phyloP scores from a whole-genome alignment of 2,797 vertebrate genomes.

The Anabas testudineus region DNA sequence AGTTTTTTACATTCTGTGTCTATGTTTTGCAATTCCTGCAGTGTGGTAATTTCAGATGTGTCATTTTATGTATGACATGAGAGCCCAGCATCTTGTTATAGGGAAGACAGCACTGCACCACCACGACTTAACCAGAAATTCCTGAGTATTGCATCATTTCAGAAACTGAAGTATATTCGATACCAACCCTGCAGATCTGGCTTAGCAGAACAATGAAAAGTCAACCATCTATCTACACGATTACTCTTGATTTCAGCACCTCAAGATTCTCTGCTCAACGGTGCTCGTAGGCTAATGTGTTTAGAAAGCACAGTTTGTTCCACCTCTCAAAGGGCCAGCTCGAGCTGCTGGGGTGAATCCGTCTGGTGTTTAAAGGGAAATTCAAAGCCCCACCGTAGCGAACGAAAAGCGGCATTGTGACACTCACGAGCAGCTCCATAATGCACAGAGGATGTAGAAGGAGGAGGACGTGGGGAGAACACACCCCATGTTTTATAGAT shows the following conservation, averaged over 20 bases:
- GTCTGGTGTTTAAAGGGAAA: conserved; percentile 59
- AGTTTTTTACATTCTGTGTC: conserved; percentile 27
- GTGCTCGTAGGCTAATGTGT: conserved; percentile 68
- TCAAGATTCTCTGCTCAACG: conserved; percentile 51
- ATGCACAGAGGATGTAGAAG: conserved; percentile 51
- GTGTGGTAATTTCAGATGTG: background rate
- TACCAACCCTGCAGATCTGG: conserved; percentile 54
- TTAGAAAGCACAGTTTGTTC: conserved; percentile 76
- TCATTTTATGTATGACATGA: conserved; percentile 24
- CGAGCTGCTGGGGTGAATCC: conserved; percentile 65
- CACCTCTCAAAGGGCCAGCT: conserved; percentile 60
- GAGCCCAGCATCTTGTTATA: conserved; percentile 35
- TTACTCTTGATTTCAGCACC: conserved; percentile 71
- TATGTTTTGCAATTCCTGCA: conserved; percentile 11
- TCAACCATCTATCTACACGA: conserved; percentile 69
- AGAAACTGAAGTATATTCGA: conserved; percentile 42
- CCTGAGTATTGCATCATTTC: conserved; percentile 58
- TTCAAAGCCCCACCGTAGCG: conserved; percentile 54
- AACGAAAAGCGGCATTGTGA: conserved; percentile 66
- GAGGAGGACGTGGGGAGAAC: conserved; percentile 45
- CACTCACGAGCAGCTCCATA: conserved; percentile 58
- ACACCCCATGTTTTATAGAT: conserved; percentile 83
- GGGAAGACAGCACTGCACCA: conserved; percentile 39
- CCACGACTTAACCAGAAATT: conserved; percentile 51
- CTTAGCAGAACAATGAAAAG: conserved; percentile 67